These are phyloP conservation scores for Euthynnus affinis DNA, from an alignment of 2,797 vertebrate genomes.

Conservation along the genomic window DNA sequence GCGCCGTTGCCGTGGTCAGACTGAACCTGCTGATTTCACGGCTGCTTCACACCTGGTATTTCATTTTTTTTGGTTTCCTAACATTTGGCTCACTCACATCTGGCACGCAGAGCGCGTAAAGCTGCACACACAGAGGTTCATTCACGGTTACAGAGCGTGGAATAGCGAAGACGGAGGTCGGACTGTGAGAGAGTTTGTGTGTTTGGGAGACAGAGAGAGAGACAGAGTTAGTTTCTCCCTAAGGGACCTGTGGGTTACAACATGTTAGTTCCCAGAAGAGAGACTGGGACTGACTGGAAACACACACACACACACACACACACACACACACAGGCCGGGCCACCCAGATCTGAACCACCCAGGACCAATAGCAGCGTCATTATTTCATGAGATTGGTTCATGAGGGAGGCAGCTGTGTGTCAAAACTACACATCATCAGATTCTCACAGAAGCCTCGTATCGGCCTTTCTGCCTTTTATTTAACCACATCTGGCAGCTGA, in stretches of 20 bases:
- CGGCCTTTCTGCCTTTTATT: conserved; percentile 21
- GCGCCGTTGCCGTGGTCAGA: neutral
- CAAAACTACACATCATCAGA: conserved; percentile 48
- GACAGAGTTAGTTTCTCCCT: conserved; percentile 39
- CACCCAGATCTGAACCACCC: conserved; percentile 79
- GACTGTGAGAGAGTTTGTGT: conserved; percentile 1
- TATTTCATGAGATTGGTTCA: conserved; percentile 53
- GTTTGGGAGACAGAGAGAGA: conserved; percentile 13
- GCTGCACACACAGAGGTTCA: conserved; percentile 66
- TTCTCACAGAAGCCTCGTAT: conserved; percentile 50
- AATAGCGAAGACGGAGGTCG: neutral
- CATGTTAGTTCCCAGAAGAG: conserved; percentile 78
- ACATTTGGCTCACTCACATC: conserved; percentile 59
- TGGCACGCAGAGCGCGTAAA: conserved; percentile 53
- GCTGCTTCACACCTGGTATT: conserved; percentile 58
- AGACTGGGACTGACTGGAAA: conserved; percentile 75
- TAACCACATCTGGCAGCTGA: conserved; percentile 37
- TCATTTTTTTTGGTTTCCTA: conserved; percentile 42
- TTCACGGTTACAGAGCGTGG: conserved; percentile 55
- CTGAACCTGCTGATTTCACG: conserved; percentile 35
- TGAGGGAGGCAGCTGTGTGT: conserved; percentile 41
- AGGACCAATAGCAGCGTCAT: conserved; percentile 60
- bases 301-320: conserved; percentile 28
- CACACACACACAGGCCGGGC: conserved; percentile 52
- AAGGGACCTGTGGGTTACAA: conserved; percentile 67